These are phyloP conservation scores for Carassius carassius DNA, from an alignment of 2,113 vertebrate species.

Conservation along the genomic window DNA sequence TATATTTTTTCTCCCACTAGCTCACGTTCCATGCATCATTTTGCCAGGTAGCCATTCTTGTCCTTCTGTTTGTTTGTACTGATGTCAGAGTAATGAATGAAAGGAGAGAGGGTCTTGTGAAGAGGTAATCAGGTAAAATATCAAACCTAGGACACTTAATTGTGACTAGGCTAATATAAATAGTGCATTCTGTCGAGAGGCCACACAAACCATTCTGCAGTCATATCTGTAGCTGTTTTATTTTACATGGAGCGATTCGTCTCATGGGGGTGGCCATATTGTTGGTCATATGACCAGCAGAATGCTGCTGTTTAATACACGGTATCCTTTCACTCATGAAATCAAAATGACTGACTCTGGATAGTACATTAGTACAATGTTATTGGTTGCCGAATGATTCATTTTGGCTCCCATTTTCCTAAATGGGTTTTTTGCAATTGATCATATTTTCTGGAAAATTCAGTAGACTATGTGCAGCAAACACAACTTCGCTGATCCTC, in stretches of 20 bases:
- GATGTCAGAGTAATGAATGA: constrained; percentile 42
- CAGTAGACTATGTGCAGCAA: background rate
- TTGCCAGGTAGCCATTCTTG: constrained; percentile 31
- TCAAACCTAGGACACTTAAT: background rate
- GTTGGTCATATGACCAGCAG: background rate
- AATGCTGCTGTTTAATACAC: background rate
- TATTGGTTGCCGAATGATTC: background rate
- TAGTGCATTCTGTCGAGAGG: background rate
- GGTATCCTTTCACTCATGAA: background rate
- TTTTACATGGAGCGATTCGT: background rate
- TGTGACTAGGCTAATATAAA: background rate
- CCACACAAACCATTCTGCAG: background rate
- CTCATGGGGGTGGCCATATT: background rate
- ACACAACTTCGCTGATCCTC: background rate
- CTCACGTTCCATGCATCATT: constrained; percentile 40
- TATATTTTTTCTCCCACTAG: background rate
- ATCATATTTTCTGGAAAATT: background rate
- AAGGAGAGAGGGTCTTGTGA: constrained; percentile 19
- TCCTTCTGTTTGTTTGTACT: constrained; percentile 26
- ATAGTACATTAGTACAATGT: background rate
- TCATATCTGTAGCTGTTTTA: background rate
- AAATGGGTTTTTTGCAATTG: background rate
- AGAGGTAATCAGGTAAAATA: background rate
- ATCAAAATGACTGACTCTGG: background rate
- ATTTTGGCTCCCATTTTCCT: background rate